Base-by-base conservation (phyloP, 2,113 vertebrate genomes). In the Aviceda subcristata region DNA sequence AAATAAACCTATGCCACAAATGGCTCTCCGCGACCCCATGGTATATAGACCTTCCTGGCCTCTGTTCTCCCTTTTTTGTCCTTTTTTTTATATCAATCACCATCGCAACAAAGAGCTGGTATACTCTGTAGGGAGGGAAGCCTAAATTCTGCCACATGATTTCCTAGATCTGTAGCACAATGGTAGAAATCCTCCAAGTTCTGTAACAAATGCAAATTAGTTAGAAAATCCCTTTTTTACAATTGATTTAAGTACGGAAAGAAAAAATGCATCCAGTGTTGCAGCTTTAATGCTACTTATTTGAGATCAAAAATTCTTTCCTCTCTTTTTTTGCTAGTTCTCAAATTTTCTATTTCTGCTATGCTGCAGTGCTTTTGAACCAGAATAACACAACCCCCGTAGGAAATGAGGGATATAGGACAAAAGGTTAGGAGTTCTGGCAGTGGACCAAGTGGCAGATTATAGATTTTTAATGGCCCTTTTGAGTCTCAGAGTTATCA, bases 151-250 rank as follows among this genome's bases (percentile, higher is more conserved):
- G 74, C 53, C 87, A 69, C 0, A 0, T 56, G 57, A 72, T 90
- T 22, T 79, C 73, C 30, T 51, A 82, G 36, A 43, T 60, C 66
- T 87, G 51, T 75, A 87, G 48, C 27, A 82, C 27, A 72, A 19
- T 56, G 36, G 46, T 39, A 95, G 62, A 92, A 96, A 91, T 87
- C 69, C 66, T 85, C 51, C 64, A 82, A 82, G 56, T 93, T 92
- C 81, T 92, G 39, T 91, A 88, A 68, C 53, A 94, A 95, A 93
- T 79, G 92, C 84, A 95, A 62, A 91, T 95, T 90, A 96, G 57
- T 79, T 88, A 79, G 66, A 82, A 94, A 96, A 96, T 90, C 66
- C 62, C 48, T 90, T 78, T 94, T 94, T 91, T 53, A 87, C 80
- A 82, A 72, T 9, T 76, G 9, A 73, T 67, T 63, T 62, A 87